A percentile compares a stretch with the other conserved stretches of the same genome.
These are phyloP conservation scores for Dromas ardeola DNA, from an alignment of 2,113 vertebrate species.

Conservation along the genomic window DNA sequence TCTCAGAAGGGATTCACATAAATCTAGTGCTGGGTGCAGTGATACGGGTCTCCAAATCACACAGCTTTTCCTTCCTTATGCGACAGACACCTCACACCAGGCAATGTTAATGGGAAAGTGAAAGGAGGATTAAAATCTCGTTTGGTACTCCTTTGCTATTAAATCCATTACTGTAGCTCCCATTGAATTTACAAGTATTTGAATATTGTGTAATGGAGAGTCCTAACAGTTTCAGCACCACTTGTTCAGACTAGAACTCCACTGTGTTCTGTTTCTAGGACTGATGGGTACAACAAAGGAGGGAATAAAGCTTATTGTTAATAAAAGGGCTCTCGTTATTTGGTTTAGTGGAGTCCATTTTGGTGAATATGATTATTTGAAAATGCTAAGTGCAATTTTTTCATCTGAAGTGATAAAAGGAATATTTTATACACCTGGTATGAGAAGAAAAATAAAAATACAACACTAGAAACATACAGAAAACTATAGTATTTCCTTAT, in stretches of 20 bases:
- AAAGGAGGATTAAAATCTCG: not conserved
- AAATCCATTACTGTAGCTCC: not conserved
- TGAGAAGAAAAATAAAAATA: not conserved
- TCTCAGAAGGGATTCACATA: not conserved
- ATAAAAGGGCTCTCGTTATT: not conserved
- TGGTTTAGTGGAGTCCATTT: not conserved
- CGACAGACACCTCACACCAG: not conserved
- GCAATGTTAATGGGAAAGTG: not conserved
- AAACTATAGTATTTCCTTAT: not conserved
- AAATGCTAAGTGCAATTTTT: not conserved
- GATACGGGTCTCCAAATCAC: accelerated
- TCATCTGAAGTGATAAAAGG: not conserved
- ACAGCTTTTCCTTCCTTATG: not conserved
- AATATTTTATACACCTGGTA: not conserved
- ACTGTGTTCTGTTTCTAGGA: not conserved
- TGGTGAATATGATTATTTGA: not conserved
- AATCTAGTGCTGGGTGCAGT: not conserved
- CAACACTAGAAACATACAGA: not conserved
- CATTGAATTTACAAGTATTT: not conserved
- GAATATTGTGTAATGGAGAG: not conserved
- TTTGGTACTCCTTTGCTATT: not conserved
- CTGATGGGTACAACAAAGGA: not conserved
- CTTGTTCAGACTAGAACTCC: not conserved
- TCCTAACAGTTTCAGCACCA: not conserved
- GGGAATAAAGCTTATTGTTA: not conserved